Evolutionary conservation across 1,140 invertebrate genomes (phyloP).

Genomic region (Papilio polytes): DNA sequence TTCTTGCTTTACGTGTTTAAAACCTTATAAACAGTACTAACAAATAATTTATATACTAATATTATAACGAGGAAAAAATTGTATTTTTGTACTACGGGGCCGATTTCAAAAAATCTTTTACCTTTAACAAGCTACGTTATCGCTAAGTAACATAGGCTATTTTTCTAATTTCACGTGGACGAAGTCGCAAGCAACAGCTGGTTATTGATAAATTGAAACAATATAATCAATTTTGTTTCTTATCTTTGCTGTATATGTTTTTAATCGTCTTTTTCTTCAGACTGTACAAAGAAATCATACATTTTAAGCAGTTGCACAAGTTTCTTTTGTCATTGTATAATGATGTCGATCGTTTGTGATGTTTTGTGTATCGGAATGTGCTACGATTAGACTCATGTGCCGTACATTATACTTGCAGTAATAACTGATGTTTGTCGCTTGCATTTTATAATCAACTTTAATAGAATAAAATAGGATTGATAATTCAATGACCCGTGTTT

Average conservation of each 20-base stretch:
- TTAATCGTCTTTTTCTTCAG: constrained; percentile 49
- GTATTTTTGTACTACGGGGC: too few relatives aligned
- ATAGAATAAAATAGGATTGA: constrained; percentile 43
- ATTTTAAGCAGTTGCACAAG: constrained; percentile 79
- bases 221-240: too few relatives aligned
- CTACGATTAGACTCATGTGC: constrained; percentile 70
- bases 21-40: too few relatives aligned
- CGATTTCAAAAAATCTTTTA: too few relatives aligned
- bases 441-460: constrained; percentile 44
- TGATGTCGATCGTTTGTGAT: constrained; percentile 76
- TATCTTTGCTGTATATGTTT: not conserved
- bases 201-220: too few relatives aligned
- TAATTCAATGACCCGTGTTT: constrained; percentile 41
- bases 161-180: too few relatives aligned
- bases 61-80: too few relatives aligned
- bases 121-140: too few relatives aligned
- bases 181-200: too few relatives aligned
- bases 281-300: constrained; percentile 63
- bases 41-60: too few relatives aligned
- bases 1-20: too few relatives aligned
- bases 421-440: constrained; percentile 45
- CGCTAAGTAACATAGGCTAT: too few relatives aligned
- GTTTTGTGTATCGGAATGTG: constrained; percentile 76
- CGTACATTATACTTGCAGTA: constrained; percentile 61
- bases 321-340: constrained; percentile 82